Percentiles rank a stretch among this genome's conserved stretches.
phyloP scores from a whole-genome alignment of 2,888 invertebrate species.

The Diogma glabrata region DNA sequence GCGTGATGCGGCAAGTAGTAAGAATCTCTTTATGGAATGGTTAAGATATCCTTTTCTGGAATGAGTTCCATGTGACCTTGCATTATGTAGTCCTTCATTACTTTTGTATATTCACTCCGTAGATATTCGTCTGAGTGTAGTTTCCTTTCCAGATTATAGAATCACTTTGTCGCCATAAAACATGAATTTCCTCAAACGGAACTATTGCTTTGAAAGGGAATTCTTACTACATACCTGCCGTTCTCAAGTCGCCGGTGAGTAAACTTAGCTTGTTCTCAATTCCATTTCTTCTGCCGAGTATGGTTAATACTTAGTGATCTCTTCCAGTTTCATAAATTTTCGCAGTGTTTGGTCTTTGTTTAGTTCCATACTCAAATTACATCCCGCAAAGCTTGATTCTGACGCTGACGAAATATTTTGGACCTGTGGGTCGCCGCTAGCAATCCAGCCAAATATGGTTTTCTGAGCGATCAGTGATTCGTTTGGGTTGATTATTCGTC shows the following conservation, averaged over 20 bases:
- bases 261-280: not conserved
- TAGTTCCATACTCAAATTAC: not conserved
- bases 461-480: not conserved
- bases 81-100: not conserved
- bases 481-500: not conserved
- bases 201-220: not conserved
- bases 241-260: not conserved
- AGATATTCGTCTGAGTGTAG: not conserved
- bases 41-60: not conserved
- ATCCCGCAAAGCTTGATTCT: not conserved
- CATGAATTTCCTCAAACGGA: not conserved
- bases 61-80: not conserved
- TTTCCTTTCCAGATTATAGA: not conserved
- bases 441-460: not conserved
- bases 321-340: not conserved
- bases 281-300: not conserved
- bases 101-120: not conserved
- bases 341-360: not conserved
- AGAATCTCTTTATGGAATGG: not conserved
- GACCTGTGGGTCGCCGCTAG: not conserved
- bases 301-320: not conserved
- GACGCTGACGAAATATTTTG: not conserved
- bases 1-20: not conserved
- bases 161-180: not conserved
- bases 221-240: not conserved